These are phyloP conservation scores for human DNA, from an alignment of 2,113 vertebrate species.

Conservation along the genomic window GRCh38 chr20:34003001-34003500, in stretches of 20 bases:
- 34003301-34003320: background rate
- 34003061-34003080: background rate
- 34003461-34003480: background rate
- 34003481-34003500: background rate
- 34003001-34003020: background rate
- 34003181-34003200: background rate
- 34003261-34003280: slow-evolving; percentile 32
- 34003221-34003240: background rate
- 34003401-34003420: background rate
- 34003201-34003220: slow-evolving; percentile 2
- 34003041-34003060: slow-evolving; percentile 28
- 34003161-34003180: slow-evolving; percentile 44
- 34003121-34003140: slow-evolving; percentile 42
- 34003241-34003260: slow-evolving; percentile 25
- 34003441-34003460: background rate
- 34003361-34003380: background rate
- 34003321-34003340: slow-evolving; percentile 21
- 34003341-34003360: background rate
- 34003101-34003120: background rate
- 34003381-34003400: slow-evolving; percentile 36
- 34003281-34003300: background rate
- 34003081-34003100: background rate
- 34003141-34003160: slow-evolving; percentile 32
- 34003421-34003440: background rate
- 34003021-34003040: slow-evolving; percentile 28